phyloP scores from a whole-genome alignment of 2,797 vertebrate genomes.

The Poeciliopsis turneri region DNA sequence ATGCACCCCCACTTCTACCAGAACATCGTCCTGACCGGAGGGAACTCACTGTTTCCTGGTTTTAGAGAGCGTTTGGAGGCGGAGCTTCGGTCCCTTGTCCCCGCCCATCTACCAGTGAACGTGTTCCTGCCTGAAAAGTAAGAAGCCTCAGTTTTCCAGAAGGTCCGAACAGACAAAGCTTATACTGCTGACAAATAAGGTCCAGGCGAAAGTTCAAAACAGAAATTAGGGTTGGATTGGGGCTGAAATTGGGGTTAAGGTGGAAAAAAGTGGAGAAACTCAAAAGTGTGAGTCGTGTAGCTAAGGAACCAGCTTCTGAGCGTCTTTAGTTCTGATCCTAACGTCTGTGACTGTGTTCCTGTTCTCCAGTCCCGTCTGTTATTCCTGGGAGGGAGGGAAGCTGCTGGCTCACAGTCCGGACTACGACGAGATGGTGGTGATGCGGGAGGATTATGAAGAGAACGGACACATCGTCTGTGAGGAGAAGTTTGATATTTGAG shows the following conservation, averaged over 20 bases:
- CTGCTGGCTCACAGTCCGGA: constrained; percentile 93
- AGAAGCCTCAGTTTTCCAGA: constrained; percentile 47
- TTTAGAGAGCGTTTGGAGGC: constrained; percentile 93
- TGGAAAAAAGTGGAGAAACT: no score
- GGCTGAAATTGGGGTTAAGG: no score
- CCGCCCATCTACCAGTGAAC: constrained; percentile 90
- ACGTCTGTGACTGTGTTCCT: neutral
- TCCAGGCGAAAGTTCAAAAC: no score
- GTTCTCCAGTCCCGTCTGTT: constrained; percentile 87
- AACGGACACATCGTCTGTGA: constrained; percentile 95
- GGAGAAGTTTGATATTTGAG: constrained; percentile 96
- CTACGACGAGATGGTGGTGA: constrained; percentile 97
- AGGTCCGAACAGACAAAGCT: no score
- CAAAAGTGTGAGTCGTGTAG: neutral
- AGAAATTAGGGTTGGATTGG: no score
- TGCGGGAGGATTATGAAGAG: constrained; percentile 96
- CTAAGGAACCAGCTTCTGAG: neutral
- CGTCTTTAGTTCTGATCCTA: neutral
- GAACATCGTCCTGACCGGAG: constrained; percentile 95
- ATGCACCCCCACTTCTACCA: constrained; percentile 99
- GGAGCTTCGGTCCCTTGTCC: constrained; percentile 91
- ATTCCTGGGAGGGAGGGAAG: constrained; percentile 96
- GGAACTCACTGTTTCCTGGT: constrained; percentile 90
- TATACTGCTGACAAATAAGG: no score
- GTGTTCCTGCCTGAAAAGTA: constrained; percentile 91